Conservation (phyloP, 2,797 vertebrate species). For the Tragopan temminckii region DNA sequence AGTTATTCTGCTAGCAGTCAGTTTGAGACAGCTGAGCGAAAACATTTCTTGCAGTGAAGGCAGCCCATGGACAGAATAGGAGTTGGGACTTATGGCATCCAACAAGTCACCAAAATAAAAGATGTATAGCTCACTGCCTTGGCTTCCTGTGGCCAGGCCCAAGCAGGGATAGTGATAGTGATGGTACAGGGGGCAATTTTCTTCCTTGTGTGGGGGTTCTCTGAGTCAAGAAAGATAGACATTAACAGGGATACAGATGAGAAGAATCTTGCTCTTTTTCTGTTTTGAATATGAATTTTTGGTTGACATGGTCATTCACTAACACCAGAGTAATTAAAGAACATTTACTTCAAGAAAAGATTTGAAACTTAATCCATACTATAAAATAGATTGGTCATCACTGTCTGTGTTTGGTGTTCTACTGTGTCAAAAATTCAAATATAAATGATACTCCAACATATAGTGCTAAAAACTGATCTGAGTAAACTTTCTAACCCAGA, state of each 20-base stretch:
- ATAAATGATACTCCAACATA: neutral
- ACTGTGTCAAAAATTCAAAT: neutral
- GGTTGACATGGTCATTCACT: neutral
- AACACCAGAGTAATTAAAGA: neutral
- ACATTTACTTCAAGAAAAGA: neutral
- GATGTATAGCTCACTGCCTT: neutral
- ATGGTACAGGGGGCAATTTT: neutral
- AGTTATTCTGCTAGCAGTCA: neutral
- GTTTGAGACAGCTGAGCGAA: neutral
- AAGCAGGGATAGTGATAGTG: neutral
- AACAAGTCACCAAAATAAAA: neutral
- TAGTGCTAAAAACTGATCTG: neutral
- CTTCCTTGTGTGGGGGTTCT: neutral
- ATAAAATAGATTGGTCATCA: neutral
- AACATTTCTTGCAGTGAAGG: neutral
- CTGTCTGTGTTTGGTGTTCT: neutral
- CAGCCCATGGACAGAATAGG: neutral
- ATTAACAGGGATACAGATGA: neutral
- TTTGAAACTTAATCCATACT: rapidly evolving
- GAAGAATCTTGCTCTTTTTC: neutral
- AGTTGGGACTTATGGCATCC: neutral
- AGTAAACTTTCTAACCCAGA: neutral
- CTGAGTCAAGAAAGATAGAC: neutral
- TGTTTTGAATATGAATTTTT: neutral
- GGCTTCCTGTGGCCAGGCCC: neutral